These are phyloP conservation scores for Henricia sp. DNA, from an alignment of 53 echinoderm and acorn worm species.

Conservation along the genomic window DNA sequence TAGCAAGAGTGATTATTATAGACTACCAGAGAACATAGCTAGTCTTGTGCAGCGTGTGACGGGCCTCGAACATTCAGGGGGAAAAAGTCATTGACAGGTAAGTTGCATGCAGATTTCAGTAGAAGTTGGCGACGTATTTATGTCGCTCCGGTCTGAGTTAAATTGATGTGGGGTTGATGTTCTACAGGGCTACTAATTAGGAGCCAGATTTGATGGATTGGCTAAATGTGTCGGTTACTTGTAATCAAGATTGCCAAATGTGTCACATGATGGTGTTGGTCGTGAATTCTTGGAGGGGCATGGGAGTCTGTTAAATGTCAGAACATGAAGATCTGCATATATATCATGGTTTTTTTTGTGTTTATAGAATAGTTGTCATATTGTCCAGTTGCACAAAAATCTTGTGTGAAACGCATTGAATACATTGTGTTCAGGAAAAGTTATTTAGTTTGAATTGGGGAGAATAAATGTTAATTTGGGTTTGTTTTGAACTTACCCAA, in stretches of 20 bases:
- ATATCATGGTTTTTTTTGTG: too few relatives aligned
- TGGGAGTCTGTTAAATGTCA: too few relatives aligned
- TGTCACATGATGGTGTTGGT: background rate
- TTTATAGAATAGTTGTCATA: too few relatives aligned
- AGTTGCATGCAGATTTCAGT: background rate
- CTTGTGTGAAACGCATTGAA: too few relatives aligned
- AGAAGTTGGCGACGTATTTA: constrained; percentile 28
- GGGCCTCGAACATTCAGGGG: background rate
- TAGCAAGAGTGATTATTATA: too few relatives aligned
- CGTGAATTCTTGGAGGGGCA: background rate
- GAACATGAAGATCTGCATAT: too few relatives aligned
- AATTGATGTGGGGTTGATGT: background rate
- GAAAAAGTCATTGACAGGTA: constrained; percentile 40
- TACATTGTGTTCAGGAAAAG: too few relatives aligned
- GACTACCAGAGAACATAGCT: too few relatives aligned
- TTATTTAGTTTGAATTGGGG: too few relatives aligned
- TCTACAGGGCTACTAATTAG: constrained; percentile 20
- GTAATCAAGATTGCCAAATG: background rate
- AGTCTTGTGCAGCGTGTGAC: background rate
- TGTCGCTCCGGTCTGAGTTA: background rate
- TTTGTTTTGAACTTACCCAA: too few relatives aligned
- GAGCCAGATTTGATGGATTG: constrained; percentile 3
- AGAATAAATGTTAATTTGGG: too few relatives aligned
- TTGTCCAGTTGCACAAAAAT: too few relatives aligned
- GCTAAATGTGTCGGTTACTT: background rate